These are phyloP conservation scores for Grallaria varia DNA, from an alignment of 2,113 vertebrate species.

Conservation along the genomic window DNA sequence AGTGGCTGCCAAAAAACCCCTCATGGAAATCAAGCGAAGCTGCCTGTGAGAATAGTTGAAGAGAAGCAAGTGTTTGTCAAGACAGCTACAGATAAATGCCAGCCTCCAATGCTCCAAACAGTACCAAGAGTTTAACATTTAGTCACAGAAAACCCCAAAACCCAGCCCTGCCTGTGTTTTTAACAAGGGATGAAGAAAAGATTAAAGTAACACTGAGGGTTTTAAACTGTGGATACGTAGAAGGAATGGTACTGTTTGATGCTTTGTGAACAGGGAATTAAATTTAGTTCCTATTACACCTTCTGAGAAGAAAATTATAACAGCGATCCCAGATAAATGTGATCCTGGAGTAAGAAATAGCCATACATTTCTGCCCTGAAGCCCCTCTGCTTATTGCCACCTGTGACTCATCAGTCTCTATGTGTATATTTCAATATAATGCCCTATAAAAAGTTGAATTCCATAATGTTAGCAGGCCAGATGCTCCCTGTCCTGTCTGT, in stretches of 20 bases:
- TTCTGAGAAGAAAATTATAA: neutral
- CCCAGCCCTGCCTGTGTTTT: neutral
- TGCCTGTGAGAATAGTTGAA: slow-evolving; percentile 12
- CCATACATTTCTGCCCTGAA: neutral
- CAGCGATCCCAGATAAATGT: neutral
- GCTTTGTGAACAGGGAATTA: neutral
- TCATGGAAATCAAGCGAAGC: slow-evolving; percentile 2
- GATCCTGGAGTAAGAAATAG: neutral
- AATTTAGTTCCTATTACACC: neutral
- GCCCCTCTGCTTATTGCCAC: neutral
- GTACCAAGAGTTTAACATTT: neutral
- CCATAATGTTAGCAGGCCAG: neutral
- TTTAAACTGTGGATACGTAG: neutral
- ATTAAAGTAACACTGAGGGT: neutral
- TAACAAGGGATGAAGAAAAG: neutral
- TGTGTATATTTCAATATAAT: neutral
- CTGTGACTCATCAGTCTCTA: neutral
- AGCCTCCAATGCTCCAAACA: neutral
- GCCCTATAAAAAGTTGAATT: neutral
- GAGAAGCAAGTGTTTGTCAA: slow-evolving; percentile 9
- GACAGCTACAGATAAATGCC: neutral
- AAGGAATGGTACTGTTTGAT: neutral
- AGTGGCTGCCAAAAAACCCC: neutral
- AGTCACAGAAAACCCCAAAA: neutral
- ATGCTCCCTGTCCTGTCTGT: neutral